Evolutionary conservation across 2,113 vertebrate genomes (phyloP), one percentile per base, ranked within the genome.

Genomic region (Monopterus albus): DNA sequence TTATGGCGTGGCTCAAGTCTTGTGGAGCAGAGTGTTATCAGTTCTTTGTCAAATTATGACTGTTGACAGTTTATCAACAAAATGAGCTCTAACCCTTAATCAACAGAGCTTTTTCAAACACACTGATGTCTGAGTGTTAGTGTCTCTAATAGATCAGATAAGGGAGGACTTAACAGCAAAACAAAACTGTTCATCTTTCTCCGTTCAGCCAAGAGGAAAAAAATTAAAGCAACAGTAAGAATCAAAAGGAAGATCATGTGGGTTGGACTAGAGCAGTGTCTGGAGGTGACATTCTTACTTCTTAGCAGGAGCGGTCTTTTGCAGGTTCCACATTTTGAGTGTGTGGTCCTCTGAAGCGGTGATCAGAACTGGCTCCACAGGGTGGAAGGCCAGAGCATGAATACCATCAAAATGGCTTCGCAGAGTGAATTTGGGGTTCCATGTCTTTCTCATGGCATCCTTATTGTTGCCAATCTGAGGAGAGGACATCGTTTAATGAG

Each of bases 251-350:
- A 9, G 15, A n/a, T 51, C 1, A 2, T 12, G 9, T 9, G 20
- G 12, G 42, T 18, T 28, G 13, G 17, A 38, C 13, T 40, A 14
- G 15, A 33, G 25, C 0, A 13, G 9, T 7, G 14, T 39, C 46
- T 38, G 23, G 13, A 26, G 8, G 33, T 14, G 46, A 20, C 1
- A 1, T 26, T 75, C 92, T 88, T 91, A 99, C 97, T 99, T 99
- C 92, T 99, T 99, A 88, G 95, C 94, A 28, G 98, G 97, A 14
- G 96, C 94, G 0, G 96, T 99, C 93, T 99, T 99, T 87, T 98
- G 97, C 49, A 99, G 95, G 92, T 99, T 99, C 98, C 98, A 99
- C 96, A 99, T 96, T 91, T 99, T 99, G 72, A 99, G 92, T 0
- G 98, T 99, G 91, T 98, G 97, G 80, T 99, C 98, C 81, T 99